phyloP scores from a whole-genome alignment of 2,888 invertebrate species.

The Terebella lapidaria region DNA sequence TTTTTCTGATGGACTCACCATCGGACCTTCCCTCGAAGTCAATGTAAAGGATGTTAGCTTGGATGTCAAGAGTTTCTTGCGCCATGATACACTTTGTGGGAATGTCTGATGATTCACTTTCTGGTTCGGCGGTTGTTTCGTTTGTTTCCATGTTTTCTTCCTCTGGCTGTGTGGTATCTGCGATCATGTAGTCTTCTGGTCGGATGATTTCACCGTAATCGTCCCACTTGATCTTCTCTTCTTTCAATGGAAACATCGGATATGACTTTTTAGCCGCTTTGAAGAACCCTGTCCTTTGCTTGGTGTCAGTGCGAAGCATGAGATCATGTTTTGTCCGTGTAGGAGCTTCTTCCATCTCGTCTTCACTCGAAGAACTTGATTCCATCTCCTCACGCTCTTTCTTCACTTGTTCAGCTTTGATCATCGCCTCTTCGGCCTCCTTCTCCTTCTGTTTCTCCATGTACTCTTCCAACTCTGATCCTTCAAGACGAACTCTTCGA shows the following conservation, averaged over 20 bases:
- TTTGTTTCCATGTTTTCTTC: conserved; percentile 31
- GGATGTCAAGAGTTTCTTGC: conserved; percentile 70
- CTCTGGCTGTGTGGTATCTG: conserved; percentile 57
- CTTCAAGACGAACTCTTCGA: conserved; percentile 58
- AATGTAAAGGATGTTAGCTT: conserved; percentile 85
- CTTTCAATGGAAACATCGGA: conserved; percentile 93
- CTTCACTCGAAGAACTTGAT: conserved; percentile 47
- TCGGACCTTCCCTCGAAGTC: conserved; percentile 87
- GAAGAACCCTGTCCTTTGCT: conserved; percentile 64
- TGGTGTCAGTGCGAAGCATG: conserved; percentile 57
- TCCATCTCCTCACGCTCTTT: conserved; percentile 31
- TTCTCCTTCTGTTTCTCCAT: conserved; percentile 52
- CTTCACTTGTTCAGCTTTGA: conserved; percentile 29
- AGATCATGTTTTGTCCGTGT: conserved; percentile 75
- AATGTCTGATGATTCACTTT: conserved; percentile 59
- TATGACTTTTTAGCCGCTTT: conserved; percentile 84
- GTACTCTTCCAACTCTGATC: conserved; percentile 59
- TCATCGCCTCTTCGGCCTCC: conserved; percentile 38
- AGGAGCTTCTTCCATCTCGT: conserved; percentile 40
- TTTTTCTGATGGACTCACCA: conserved; percentile 64
- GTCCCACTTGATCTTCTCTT: conserved; percentile 84
- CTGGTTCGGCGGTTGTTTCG: too few species aligned
- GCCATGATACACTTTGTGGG: conserved; percentile 84
- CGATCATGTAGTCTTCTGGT: conserved; percentile 84
- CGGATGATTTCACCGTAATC: conserved; percentile 94